Evolutionary conservation across 1,140 invertebrate genomes (phyloP), one percentile per base, ranked within the genome.

Genomic region (Brachionus rotundiformis): DNA sequence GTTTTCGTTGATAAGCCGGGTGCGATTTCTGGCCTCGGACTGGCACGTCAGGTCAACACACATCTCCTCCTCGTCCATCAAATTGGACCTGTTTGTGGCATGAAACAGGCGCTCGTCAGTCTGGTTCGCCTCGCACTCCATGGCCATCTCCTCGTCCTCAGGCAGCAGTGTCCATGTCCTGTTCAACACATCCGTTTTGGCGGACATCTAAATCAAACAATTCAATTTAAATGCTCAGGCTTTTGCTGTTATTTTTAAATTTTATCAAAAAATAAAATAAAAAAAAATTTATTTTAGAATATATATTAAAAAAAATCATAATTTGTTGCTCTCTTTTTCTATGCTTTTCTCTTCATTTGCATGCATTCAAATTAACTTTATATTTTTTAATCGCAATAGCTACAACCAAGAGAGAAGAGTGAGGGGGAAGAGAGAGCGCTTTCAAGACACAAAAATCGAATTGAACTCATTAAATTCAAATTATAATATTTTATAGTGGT

Each of bases 301-400:
- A n/a, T n/a, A n/a, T n/a, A n/a, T n/a, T 1, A 61, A 61, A 33
- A 68, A 68, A 68, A 68, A 68, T 68, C 63, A 68, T 68, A 68
- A 68, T 68, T 68, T 68, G 27, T 68, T 68, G 63, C 63, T 68
- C 63, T 68, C 33, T 68, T 68, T 63, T 68, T 68, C 33, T 68
- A 36, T 36, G 10, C 63, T 68, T 68, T 68, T 36, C 16, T 36
- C 7, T 68, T n/a, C n/a, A 36, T 68, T 68, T 68, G 63, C 63
- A 68, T 68, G 63, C 63, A 68, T 68, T 68, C 63, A 68, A 68
- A 68, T 68, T 68, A 68, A 68, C 63, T 68, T 54, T 36, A 63
- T 63, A 29, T 63, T 29, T 41, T n/a, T 63, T 68, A 68, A 68
- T 68, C 63, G 63, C 31, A 68, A 68, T 36, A 68, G 33, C 63